phyloP scores from a whole-genome alignment of 2,797 vertebrate species.

The Delichon dasypus region DNA sequence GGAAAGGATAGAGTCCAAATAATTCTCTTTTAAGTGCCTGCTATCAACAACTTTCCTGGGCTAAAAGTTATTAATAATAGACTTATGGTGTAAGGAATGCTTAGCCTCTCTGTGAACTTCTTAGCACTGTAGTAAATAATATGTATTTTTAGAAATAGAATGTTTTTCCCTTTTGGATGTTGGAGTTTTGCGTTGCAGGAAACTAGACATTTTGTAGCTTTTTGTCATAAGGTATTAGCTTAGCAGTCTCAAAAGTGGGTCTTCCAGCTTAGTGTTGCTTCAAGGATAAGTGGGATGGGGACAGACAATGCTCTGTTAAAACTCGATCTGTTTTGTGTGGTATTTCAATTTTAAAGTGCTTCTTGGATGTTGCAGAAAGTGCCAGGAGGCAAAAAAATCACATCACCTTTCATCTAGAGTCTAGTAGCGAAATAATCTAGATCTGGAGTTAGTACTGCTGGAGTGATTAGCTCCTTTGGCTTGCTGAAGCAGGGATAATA shows the following conservation, averaged over 20 bases:
- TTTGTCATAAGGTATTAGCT: not conserved
- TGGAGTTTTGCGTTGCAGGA: not conserved
- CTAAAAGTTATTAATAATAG: conserved; percentile 21
- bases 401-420: not conserved
- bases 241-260: not conserved
- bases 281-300: not conserved
- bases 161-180: not conserved
- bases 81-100: conserved; percentile 17
- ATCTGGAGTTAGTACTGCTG: not conserved
- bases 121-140: not conserved
- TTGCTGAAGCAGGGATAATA: conserved; percentile 41
- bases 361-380: not conserved
- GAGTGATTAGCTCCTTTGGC: conserved; percentile 39
- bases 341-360: not conserved
- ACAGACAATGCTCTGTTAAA: not conserved
- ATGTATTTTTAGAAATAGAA: not conserved
- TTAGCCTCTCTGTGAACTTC: conserved; percentile 34
- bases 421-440: not conserved
- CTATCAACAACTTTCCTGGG: not conserved
- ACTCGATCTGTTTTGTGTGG: not conserved
- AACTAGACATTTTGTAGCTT: not conserved
- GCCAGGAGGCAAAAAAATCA: not conserved
- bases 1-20: not conserved
- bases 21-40: not conserved
- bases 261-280: not conserved